Evolutionary conservation across 92 coral and sea anemone species (phyloP), one percentile per base, ranked within the genome.

Genomic region (Porites cylindrica): DNA sequence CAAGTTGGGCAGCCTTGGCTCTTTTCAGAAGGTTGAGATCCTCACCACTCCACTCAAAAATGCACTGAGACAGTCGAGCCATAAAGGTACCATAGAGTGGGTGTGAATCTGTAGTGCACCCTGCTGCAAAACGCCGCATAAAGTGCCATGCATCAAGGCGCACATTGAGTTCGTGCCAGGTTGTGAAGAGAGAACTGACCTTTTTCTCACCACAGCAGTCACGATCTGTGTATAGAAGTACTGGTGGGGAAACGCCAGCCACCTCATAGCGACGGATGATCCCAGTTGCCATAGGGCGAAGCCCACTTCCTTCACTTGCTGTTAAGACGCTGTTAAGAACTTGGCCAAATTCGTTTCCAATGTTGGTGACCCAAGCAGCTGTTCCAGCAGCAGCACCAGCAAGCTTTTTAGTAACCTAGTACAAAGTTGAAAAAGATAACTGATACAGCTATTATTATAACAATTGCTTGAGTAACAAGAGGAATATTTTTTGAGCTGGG

Each of bases 291-390:
- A 91, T 83, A 23, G 84, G 20, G 53, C 75, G 66, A 8, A 91
- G 89, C 17, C 94, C 94, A 43, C 82, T 59, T 54, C 88, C 88
- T 81, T 87, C 89, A 51, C 89, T 38, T 17, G 91, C 89, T 51
- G 94, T 91, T 17, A 91, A 71, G 65, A 83, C 87, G 51, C 85
- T 87, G 70, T 78, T 83, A 20, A 91, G 77, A 12, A 84, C 86
- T 87, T 91, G 89, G 13, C 91, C 94, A 32, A 91, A 83, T 26
- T 91, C 87, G 16, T 87, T 91, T 9, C 85, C 91, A 5, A 82
- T 88, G 62, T 87, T 91, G 10, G 91, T 87, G 2, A 80, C 79
- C 94, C 91, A 91, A 17, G 93, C 88, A 13, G 91, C 94, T 19
- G 91, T 80, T 26, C 70, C 70, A 20, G 66, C 20, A 63, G 82